A percentile compares a stretch with the other conserved stretches of the same genome.
phyloP scores from a whole-genome alignment of 2,113 vertebrate genomes.

The Cynocephalus volans region DNA sequence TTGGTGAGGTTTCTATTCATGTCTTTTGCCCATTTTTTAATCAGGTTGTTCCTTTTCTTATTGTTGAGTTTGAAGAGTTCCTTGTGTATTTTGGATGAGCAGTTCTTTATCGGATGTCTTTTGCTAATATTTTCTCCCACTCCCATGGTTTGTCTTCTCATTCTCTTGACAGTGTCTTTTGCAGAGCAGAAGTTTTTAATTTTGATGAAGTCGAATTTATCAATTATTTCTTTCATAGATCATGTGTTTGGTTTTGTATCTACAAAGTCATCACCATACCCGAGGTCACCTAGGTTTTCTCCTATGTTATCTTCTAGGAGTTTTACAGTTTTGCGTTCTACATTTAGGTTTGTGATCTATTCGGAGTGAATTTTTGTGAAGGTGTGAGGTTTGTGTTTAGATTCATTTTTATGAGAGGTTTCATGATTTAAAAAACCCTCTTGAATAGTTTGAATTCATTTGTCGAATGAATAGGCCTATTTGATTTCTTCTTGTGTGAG shows the following conservation, averaged over 20 bases:
- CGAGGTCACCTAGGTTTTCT: neutral
- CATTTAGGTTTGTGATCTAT: neutral
- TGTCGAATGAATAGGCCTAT: neutral
- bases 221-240: neutral
- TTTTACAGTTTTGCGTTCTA: slow-evolving; percentile 7
- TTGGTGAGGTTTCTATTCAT: neutral
- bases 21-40: neutral
- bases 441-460: neutral
- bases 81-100: neutral
- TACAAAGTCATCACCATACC: slow-evolving; percentile 27
- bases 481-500: neutral
- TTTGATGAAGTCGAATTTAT: neutral
- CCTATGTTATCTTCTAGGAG: neutral
- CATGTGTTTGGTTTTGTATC: neutral
- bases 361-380: slow-evolving; percentile 22
- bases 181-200: slow-evolving; percentile 18
- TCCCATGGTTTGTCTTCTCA: neutral
- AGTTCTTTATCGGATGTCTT: neutral
- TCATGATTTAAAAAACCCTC: neutral
- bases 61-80: neutral
- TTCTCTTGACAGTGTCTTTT: neutral
- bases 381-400: neutral
- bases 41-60: neutral
- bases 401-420: slow-evolving; percentile 24
- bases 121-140: slow-evolving; percentile 1